These are phyloP conservation scores for Aegotheles bennettii DNA, from an alignment of 2,113 vertebrate genomes.

Conservation along the genomic window DNA sequence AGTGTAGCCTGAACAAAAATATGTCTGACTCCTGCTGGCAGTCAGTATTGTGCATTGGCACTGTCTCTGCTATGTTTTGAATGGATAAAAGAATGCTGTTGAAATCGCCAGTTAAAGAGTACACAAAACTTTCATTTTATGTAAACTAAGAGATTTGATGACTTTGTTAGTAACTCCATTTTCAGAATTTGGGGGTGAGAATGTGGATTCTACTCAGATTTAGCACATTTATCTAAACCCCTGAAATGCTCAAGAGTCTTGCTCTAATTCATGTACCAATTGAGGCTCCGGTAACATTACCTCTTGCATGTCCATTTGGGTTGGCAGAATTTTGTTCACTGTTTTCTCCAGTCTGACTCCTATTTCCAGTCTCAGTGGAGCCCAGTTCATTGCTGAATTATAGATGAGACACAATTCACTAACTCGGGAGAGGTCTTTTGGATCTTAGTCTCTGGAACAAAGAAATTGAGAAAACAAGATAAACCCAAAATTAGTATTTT, in stretches of 20 bases:
- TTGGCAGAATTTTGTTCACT: background rate
- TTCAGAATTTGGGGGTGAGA: background rate
- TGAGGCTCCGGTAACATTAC: background rate
- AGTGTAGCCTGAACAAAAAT: background rate
- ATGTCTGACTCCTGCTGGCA: background rate
- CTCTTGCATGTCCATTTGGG: background rate
- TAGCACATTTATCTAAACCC: background rate
- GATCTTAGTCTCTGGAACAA: background rate
- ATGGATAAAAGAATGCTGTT: background rate
- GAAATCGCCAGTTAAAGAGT: background rate
- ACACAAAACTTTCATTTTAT: background rate
- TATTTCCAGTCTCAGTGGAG: background rate
- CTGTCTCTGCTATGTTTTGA: background rate
- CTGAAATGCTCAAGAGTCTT: background rate
- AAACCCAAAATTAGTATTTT: background rate
- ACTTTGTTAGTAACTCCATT: background rate
- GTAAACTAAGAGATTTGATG: background rate
- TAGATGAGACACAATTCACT: background rate
- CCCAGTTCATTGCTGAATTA: background rate
- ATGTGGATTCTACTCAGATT: background rate
- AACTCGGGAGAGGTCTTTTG: background rate
- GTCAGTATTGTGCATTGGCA: background rate
- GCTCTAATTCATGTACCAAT: background rate
- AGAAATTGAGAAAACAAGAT: background rate
- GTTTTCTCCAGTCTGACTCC: background rate